Conservation (phyloP, 2,888 invertebrate species). For the Microlaimidae sp. region DNA sequence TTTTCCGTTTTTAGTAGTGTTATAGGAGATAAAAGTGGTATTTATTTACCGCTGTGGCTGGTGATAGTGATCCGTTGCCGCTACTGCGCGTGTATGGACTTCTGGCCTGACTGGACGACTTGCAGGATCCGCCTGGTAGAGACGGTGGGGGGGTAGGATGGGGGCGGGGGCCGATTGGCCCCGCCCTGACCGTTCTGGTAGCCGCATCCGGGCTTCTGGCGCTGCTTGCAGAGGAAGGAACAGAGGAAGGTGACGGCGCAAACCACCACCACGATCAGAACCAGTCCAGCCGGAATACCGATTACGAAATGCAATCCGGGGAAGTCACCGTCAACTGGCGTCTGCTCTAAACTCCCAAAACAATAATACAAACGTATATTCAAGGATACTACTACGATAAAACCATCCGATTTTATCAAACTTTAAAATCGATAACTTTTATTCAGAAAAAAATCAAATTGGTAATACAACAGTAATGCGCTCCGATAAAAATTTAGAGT, state of each 20-base stretch:
- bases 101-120: background rate
- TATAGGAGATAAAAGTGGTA: no score
- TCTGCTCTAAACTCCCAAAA: background rate
- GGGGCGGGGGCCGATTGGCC: background rate
- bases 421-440: no score
- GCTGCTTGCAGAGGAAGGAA: slow-evolving; percentile 11
- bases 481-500: background rate
- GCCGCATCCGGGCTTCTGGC: slow-evolving; percentile 2
- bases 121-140: background rate
- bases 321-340: background rate
- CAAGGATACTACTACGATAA: no score
- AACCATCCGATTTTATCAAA: no score
- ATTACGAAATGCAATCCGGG: slow-evolving; percentile 15
- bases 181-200: background rate
- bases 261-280: slow-evolving; percentile 11
- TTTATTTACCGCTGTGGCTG: no score
- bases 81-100: background rate
- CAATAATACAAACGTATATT: background rate
- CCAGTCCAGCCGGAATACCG: slow-evolving; percentile 11
- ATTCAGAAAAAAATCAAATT: no score
- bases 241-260: slow-evolving; percentile 13
- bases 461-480: no score
- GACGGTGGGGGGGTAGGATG: slow-evolving; percentile 4
- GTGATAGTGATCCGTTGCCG: background rate
- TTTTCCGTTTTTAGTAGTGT: no score